Evolutionary conservation across 2,888 invertebrate species (phyloP).

Genomic region (Teleogryllus oceanicus): DNA sequence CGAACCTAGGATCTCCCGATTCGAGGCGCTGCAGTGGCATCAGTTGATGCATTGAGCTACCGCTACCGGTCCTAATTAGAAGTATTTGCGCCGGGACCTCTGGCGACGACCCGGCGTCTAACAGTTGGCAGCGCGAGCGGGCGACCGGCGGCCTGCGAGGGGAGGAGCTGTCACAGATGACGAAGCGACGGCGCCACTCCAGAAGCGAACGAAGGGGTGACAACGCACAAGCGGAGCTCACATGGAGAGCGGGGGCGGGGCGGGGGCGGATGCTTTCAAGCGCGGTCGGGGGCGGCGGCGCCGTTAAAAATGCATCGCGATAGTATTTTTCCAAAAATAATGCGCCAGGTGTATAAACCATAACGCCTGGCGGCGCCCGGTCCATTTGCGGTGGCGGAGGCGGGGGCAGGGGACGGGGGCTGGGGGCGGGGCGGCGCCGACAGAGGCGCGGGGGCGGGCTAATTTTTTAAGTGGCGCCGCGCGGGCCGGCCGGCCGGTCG

Average conservation of each 20-base stretch:
- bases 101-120: no score
- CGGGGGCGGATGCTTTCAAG: background rate
- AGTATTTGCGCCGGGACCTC: no score
- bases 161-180: no score
- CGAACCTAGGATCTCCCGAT: no score
- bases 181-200: no score
- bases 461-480: slow-evolving; percentile 19
- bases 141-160: no score
- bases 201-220: no score
- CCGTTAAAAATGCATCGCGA: slow-evolving; percentile 12
- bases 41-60: no score
- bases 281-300: background rate
- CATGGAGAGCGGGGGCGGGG: background rate
- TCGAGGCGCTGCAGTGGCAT: no score
- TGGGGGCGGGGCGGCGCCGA: slow-evolving; percentile 24
- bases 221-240: background rate
- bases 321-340: slow-evolving; percentile 18
- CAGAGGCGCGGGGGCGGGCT: slow-evolving; percentile 24
- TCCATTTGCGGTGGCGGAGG: slow-evolving; percentile 43
- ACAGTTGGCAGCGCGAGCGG: no score
- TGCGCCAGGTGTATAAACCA: slow-evolving; percentile 18
- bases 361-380: background rate
- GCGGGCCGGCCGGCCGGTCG: background rate
- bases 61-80: no score
- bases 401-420: slow-evolving; percentile 32